Percentiles rank a stretch among this genome's conserved stretches.
Evolutionary conservation across 2,888 invertebrate species (phyloP).

Genomic region (Agelastica alni): DNA sequence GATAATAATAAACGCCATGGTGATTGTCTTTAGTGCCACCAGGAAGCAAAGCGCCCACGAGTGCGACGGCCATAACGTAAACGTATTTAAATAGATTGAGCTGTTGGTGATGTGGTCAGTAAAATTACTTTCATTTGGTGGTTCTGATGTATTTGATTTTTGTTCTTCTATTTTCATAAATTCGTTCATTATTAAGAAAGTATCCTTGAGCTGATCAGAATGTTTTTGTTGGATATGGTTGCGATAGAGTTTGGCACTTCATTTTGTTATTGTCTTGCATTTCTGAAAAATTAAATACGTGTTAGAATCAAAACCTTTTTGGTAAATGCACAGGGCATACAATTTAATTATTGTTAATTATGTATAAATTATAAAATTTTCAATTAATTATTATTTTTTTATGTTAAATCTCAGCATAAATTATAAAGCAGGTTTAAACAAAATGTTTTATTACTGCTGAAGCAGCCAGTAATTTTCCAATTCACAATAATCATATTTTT

Average conservation of each 20-base stretch:
- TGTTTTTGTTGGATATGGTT: background rate
- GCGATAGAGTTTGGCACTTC: constrained; percentile 2
- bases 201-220: too few relatives aligned
- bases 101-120: constrained; percentile 38
- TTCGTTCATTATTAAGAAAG: constrained; percentile 40
- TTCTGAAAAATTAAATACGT: constrained; percentile 13
- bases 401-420: too few relatives aligned
- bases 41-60: constrained; percentile 63
- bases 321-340: too few relatives aligned
- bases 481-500: too few relatives aligned
- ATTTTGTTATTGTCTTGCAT: constrained; percentile 12
- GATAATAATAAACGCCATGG: constrained; percentile 87
- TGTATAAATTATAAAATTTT: too few relatives aligned
- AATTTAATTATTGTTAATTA: too few relatives aligned
- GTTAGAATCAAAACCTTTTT: too few relatives aligned
- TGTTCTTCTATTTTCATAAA: constrained; percentile 40
- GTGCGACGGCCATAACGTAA: constrained; percentile 39
- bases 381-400: too few relatives aligned
- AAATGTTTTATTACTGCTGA: too few relatives aligned
- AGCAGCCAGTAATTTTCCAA: too few relatives aligned
- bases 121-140: constrained; percentile 33
- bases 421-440: too few relatives aligned
- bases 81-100: constrained; percentile 32
- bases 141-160: constrained; percentile 35
- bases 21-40: constrained; percentile 71